These are phyloP conservation scores for Cyphotilapia sp. DNA, from an alignment of 2,113 vertebrate genomes.

Conservation along the genomic window DNA sequence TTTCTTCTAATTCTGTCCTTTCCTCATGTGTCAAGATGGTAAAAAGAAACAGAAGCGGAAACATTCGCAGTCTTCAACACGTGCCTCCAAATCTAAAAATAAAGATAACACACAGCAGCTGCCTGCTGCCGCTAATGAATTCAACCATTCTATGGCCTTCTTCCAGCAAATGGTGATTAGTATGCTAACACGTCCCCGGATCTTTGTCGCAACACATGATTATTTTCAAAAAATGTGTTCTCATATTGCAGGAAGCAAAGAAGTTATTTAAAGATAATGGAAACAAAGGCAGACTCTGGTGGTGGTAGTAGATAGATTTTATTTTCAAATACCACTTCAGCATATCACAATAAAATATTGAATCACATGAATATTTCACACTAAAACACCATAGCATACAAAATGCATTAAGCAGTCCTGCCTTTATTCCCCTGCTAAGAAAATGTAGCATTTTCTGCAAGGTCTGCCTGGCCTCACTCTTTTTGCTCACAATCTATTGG, in stretches of 20 bases:
- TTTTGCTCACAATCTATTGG: neutral
- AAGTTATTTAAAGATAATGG: neutral
- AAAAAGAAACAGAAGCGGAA: neutral
- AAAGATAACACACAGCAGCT: slow-evolving; percentile 8
- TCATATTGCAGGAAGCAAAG: neutral
- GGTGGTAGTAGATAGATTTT: slow-evolving; percentile 26
- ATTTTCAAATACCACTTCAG: slow-evolving; percentile 41
- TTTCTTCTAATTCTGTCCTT: neutral
- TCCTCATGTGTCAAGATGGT: neutral
- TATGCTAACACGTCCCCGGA: slow-evolving; percentile 10
- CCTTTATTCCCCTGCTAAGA: slow-evolving; percentile 14
- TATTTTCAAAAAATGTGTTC: neutral
- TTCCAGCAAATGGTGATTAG: slow-evolving; percentile 35
- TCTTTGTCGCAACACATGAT: neutral
- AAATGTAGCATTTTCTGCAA: neutral
- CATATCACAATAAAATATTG: slow-evolving; percentile 66
- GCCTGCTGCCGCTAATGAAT: slow-evolving; percentile 28
- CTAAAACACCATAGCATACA: slow-evolving; percentile 48
- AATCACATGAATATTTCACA: slow-evolving; percentile 64
- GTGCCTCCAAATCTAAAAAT: slow-evolving; percentile 20
- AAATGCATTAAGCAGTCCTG: slow-evolving; percentile 44
- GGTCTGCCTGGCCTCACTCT: neutral
- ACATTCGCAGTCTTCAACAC: neutral
- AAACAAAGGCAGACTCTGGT: slow-evolving; percentile 11
- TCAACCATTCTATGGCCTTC: neutral